Evolutionary conservation across 1,140 invertebrate species (phyloP).

Genomic region (Drosophila pectinifera): DNA sequence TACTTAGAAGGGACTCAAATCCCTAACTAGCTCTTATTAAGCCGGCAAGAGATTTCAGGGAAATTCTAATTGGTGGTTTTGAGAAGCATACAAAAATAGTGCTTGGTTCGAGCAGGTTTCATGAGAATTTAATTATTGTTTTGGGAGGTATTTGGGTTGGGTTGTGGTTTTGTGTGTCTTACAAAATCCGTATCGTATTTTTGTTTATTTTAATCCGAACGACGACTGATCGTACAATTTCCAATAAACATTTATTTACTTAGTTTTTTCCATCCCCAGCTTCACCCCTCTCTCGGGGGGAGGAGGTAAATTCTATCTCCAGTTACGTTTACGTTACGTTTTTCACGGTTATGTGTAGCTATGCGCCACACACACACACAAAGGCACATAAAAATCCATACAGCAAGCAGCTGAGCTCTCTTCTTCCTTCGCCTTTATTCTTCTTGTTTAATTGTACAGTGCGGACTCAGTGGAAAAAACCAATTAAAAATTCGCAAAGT

Average conservation of each 20-base stretch:
- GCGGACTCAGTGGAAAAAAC: not conserved
- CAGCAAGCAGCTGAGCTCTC: constrained; percentile 22
- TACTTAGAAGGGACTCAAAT: not conserved
- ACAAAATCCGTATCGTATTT: not conserved
- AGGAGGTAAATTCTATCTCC: constrained; percentile 24
- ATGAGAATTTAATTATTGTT: not conserved
- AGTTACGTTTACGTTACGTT: constrained; percentile 49
- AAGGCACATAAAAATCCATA: constrained; percentile 7
- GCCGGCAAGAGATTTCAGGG: not conserved
- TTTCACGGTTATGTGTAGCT: constrained; percentile 40
- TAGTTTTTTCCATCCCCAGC: not conserved
- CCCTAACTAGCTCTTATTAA: not conserved
- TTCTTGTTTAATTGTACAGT: constrained; percentile 25
- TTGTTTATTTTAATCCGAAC: constrained; percentile 3
- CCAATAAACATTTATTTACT: constrained; percentile 20
- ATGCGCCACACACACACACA: constrained; percentile 27
- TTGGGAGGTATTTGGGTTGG: not conserved
- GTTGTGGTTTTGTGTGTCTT: not conserved
- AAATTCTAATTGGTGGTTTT: not conserved
- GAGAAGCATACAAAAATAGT: not conserved
- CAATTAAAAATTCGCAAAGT: not conserved
- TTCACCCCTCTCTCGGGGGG: not conserved
- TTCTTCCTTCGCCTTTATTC: constrained; percentile 9
- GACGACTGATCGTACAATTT: constrained; percentile 10
- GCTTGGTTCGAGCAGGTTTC: not conserved